Conservation (phyloP, 2,797 vertebrate species). For the Tokudaia tokunoshimensis region DNA sequence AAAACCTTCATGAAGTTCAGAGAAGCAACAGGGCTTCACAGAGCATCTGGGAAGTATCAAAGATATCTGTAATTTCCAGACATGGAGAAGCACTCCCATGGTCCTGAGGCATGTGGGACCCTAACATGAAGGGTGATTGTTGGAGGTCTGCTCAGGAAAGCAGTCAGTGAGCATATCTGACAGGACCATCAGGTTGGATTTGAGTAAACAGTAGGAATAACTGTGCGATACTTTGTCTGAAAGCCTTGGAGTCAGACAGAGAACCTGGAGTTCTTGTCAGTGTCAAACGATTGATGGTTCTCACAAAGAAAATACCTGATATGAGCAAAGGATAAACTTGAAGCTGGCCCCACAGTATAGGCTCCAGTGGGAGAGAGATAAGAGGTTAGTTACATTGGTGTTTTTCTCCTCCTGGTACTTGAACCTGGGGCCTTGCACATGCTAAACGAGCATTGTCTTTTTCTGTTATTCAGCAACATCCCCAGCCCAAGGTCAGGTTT, state of each 20-base stretch:
- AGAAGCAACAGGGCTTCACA: background rate
- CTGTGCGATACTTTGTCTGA: background rate
- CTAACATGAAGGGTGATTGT: background rate
- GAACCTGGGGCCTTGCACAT: background rate
- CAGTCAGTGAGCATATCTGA: background rate
- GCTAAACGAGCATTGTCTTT: background rate
- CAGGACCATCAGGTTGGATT: background rate
- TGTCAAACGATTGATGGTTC: constrained; percentile 7
- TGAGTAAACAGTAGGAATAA: background rate
- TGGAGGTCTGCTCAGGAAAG: background rate
- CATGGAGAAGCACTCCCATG: background rate
- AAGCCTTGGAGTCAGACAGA: constrained; percentile 21
- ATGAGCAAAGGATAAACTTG: background rate
- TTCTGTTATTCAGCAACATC: background rate
- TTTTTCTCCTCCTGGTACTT: background rate
- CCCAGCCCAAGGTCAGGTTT: background rate
- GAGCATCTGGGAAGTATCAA: background rate
- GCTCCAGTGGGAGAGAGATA: background rate
- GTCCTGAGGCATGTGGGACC: background rate
- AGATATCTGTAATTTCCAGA: background rate
- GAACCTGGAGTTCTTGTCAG: constrained; percentile 30
- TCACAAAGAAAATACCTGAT: background rate
- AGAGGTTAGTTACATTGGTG: background rate
- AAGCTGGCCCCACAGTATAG: background rate
- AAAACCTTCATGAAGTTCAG: background rate